Evolutionary conservation across 1,140 invertebrate genomes (phyloP), one percentile per base, ranked within the genome.

Genomic region (Cataglyphis hispanica): DNA sequence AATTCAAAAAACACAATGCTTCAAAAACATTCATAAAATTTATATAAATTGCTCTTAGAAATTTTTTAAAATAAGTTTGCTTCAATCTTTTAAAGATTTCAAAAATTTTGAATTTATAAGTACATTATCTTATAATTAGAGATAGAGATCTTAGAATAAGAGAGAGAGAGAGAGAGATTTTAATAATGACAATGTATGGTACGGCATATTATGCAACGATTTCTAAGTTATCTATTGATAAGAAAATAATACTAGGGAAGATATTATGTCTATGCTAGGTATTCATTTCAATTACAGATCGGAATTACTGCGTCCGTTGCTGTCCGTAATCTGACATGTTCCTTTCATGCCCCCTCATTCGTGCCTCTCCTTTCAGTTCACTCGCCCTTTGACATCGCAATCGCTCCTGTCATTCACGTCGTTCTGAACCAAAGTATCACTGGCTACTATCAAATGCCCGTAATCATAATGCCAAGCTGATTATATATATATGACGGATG

Each of bases 401-500:
- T 83, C 78, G 67, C 67, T 74, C 53, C 67, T 25, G 67, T 74
- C 78, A 83, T 60, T 83, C 67, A 61, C 11, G 78, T 81, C 66
- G 37, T 74, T 72, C 53, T 60, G 56, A 69, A 43, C 46, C 69
- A 27, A 34, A 83, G 53, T 83, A 83, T 83, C 67, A 40, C 67
- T 74, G 56, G 61, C 78, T 83, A 60, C 37, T 83, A 60, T 83
- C 78, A 27, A 74, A 83, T 74, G 37, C 3, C 67, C 25, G 78
- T 74, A 72, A 83, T 83, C 67, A 43, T 72, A 83, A 72, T 83
- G 37, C 40, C 53, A 83, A 72, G 78, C 53, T 56, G 78, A 83
- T 83, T 83, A 83, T 74, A 74, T 11, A 74, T 11, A 3, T 31
- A 31, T 31, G 66, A 27, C 19, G 27, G 5, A 83, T 1, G 67